phyloP scores from a whole-genome alignment of 2,113 vertebrate species.

The Sialia sialis region DNA sequence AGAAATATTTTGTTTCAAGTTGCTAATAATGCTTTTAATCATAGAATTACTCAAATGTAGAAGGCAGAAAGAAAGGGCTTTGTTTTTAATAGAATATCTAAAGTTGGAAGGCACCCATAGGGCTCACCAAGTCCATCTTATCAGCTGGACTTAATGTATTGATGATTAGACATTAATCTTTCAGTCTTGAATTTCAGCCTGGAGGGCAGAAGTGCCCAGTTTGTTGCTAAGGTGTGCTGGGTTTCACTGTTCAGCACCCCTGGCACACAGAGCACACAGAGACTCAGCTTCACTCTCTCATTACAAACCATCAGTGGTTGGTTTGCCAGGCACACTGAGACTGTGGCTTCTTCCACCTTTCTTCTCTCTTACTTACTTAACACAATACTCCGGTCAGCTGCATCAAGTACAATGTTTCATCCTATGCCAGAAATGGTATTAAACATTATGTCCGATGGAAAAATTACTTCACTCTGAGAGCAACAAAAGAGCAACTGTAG shows the following conservation, averaged over 20 bases:
- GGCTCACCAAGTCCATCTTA: background rate
- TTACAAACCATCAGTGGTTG: background rate
- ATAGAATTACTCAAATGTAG: background rate
- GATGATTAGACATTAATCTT: background rate
- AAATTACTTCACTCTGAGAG: background rate
- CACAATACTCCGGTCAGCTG: background rate
- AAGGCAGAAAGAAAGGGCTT: background rate
- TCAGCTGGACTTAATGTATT: background rate
- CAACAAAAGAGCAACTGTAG: background rate
- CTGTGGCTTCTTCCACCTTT: background rate
- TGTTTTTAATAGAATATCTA: background rate
- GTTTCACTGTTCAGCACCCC: background rate
- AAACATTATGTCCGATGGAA: background rate
- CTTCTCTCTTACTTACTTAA: background rate
- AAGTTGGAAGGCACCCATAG: background rate
- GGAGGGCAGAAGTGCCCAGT: background rate
- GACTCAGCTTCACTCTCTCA: accelerated
- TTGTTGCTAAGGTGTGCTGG: background rate
- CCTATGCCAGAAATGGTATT: background rate
- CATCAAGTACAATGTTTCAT: background rate
- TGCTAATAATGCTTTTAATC: background rate
- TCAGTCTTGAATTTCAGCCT: background rate
- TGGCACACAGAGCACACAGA: background rate
- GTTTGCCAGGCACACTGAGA: background rate
- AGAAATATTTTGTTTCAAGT: background rate